A percentile compares a stretch with the other conserved stretches of the same genome.
These are phyloP conservation scores for Tupiocoris notatus DNA, from an alignment of 2,888 invertebrate genomes.

Conservation along the genomic window DNA sequence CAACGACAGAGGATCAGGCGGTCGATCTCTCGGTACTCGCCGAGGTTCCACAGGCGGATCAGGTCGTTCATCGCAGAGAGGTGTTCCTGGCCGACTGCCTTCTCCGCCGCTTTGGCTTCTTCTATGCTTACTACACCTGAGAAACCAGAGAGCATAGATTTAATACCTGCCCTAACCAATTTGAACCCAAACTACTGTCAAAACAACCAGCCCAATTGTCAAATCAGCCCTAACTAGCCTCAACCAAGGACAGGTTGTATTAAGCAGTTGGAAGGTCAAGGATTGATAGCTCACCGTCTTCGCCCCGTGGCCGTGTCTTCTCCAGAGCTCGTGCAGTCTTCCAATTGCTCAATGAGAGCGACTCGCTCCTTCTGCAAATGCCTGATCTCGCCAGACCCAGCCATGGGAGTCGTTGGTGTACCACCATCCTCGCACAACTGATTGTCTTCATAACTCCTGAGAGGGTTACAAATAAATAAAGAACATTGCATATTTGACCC, in stretches of 20 bases:
- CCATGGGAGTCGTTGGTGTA: conserved; percentile 42
- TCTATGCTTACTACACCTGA: conserved; percentile 55
- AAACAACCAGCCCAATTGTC: too few relatives aligned
- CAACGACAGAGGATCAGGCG: conserved; percentile 71
- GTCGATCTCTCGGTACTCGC: conserved; percentile 64
- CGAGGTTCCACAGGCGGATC: conserved; percentile 76
- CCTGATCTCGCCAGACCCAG: conserved; percentile 59
- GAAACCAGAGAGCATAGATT: too few relatives aligned
- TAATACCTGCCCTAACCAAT: too few relatives aligned
- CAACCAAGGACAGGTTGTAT: too few relatives aligned
- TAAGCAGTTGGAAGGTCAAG: neutral
- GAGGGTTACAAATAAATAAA: conserved; percentile 3
- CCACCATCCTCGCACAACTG: conserved; percentile 46
- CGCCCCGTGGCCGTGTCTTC: conserved; percentile 53
- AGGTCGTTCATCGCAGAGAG: conserved; percentile 77
- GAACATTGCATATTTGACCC: neutral
- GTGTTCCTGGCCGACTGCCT: conserved; percentile 81
- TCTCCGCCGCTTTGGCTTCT: conserved; percentile 55
- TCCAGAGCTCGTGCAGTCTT: conserved; percentile 53
- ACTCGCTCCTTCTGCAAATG: conserved; percentile 68
- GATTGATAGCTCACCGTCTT: conserved; percentile 38
- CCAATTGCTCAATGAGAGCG: conserved; percentile 66
- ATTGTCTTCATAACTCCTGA: conserved; percentile 50
- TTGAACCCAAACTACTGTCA: too few relatives aligned
- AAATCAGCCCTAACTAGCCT: too few relatives aligned